Percentiles rank a stretch among this genome's conserved stretches.
Evolutionary conservation across 2,113 vertebrate species (phyloP).

Genomic region (Lates calcarifer): DNA sequence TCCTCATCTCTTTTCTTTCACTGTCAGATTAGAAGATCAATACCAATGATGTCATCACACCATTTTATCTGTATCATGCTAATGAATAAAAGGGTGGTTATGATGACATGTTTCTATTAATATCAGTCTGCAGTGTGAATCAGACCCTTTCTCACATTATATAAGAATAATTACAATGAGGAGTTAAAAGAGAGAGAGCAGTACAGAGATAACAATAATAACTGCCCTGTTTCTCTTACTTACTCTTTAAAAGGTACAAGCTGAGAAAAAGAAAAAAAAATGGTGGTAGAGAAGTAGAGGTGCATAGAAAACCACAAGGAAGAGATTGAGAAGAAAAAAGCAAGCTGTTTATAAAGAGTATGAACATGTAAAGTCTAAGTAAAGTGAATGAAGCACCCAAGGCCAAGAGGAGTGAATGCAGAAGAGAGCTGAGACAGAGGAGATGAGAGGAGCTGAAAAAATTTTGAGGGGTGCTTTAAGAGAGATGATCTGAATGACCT

Average conservation of each 20-base stretch:
- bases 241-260: no score
- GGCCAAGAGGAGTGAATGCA: not conserved
- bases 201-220: not conserved
- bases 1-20: not conserved
- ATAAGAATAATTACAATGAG: no score
- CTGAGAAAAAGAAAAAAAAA: not conserved
- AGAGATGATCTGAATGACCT: not conserved
- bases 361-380: not conserved
- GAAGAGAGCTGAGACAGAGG: not conserved
- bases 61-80: no score
- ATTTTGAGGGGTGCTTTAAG: not conserved
- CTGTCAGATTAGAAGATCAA: not conserved
- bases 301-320: not conserved
- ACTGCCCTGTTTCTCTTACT: not conserved
- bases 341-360: constrained; percentile 7
- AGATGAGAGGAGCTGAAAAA: not conserved
- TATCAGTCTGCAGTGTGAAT: no score
- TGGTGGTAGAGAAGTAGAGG: not conserved
- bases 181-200: no score
- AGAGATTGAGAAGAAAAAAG: not conserved
- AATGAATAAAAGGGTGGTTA: no score
- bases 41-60: no score
- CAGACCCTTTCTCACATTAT: no score
- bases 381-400: constrained; percentile 17
- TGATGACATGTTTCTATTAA: no score